phyloP scores from a whole-genome alignment of 2,113 vertebrate species.

The Columba janthina region DNA sequence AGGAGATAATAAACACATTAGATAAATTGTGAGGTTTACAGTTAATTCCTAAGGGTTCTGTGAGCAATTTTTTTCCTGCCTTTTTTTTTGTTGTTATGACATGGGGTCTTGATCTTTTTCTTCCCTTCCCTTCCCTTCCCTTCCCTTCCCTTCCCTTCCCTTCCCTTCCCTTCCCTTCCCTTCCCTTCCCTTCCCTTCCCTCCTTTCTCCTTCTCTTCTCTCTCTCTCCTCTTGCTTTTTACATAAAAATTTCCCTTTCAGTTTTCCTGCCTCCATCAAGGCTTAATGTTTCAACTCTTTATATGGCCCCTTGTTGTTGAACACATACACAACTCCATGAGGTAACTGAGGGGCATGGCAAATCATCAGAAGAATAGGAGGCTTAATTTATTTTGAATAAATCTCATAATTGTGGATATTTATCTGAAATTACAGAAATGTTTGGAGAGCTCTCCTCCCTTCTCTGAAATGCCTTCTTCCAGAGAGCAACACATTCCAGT shows the following conservation, averaged over 20 bases:
- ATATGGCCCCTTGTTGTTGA: neutral
- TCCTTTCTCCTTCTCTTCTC: too few species aligned
- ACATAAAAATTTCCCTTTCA: slow-evolving; percentile 49
- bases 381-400: neutral
- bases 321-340: neutral
- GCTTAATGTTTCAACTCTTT: neutral
- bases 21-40: slow-evolving; percentile 36
- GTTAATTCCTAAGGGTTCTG: neutral
- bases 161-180: too few species aligned
- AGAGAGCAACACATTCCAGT: neutral
- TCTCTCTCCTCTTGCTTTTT: neutral
- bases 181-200: neutral
- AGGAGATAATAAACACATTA: slow-evolving; percentile 14
- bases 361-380: neutral
- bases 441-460: neutral
- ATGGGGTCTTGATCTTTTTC: neutral
- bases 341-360: neutral
- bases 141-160: too few species aligned
- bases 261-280: neutral
- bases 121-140: too few species aligned
- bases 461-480: neutral
- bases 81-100: neutral
- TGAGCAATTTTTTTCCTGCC: neutral
- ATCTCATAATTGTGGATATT: neutral
- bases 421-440: neutral